Conservation (phyloP, 2,888 invertebrate species). For the Elaeidobius kamerunicus region DNA sequence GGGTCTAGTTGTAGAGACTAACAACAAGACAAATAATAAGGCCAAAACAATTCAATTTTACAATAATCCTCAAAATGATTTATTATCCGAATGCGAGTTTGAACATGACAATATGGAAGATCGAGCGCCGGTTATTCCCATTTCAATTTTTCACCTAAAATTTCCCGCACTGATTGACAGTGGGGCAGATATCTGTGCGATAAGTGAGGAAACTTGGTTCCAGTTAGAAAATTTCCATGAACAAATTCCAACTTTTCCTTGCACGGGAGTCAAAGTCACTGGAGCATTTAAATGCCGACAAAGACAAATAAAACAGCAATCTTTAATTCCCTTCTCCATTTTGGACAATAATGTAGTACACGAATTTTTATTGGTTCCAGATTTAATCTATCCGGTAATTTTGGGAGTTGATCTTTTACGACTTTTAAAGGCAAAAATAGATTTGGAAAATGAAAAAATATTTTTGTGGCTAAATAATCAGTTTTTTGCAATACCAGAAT, state of each 20-base stretch:
- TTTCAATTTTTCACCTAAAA: not conserved
- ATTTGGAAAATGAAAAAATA: constrained; percentile 27
- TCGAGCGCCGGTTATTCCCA: not conserved
- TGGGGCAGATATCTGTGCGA: constrained; percentile 12
- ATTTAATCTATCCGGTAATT: constrained; percentile 11
- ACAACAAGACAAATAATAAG: not conserved
- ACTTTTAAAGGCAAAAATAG: constrained; percentile 15
- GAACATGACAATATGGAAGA: not conserved
- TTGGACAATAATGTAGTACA: constrained; percentile 6
- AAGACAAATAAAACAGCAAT: constrained; percentile 9
- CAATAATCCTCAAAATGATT: not conserved
- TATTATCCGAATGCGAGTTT: not conserved
- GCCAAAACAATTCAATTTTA: not conserved
- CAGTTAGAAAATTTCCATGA: constrained; percentile 13
- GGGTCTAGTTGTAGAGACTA: not conserved
- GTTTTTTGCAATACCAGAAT: too few relatives aligned
- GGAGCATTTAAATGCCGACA: constrained; percentile 19
- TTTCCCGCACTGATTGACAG: constrained; percentile 23
- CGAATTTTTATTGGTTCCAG: constrained; percentile 28
- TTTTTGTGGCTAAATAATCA: too few relatives aligned
- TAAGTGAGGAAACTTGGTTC: constrained; percentile 20
- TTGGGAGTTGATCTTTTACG: constrained; percentile 5
- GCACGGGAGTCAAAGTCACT: constrained; percentile 22
- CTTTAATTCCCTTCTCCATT: constrained; percentile 17
- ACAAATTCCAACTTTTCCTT: constrained; percentile 20